Evolutionary conservation across 92 coral and sea anemone genomes (phyloP), one percentile per base, ranked within the genome.

Genomic region (Phenganax subtilis): DNA sequence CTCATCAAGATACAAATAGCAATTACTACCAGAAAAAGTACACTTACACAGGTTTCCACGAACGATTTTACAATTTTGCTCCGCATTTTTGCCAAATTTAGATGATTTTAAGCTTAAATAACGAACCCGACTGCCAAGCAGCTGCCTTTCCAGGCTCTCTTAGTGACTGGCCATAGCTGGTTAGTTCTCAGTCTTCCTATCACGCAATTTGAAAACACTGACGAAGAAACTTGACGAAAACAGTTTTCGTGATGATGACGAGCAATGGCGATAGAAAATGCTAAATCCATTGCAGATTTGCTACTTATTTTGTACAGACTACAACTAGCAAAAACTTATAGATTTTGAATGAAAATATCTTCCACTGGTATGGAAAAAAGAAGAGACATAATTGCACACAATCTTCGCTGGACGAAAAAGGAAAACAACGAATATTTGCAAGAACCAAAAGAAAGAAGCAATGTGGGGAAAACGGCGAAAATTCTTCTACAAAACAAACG

Each of bases 351-450:
- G 10, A 76, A 31, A 15, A 57, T 29, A 44, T 20, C 2, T 60
- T 27, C 11, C 64, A 76, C 81, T 57, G 70, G 56, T 20, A 76
- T 76, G 81, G 81, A 76, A 31, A 59, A 57, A 14, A 29, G 55
- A 59, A 17, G 67, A 59, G 44, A 76, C 55, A 1, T 59, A 12
- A 10, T 37, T 25, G 31, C 27, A 59, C 58, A 76, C 70, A 17
- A 76, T 59, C 53, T 75, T 75, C 81, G 56, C 81, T 55, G 70
- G 57, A 64, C 55, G 81, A 59, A 76, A 76, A 76, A 76, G 58
- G 71, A 11, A 44, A 76, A 54, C 81, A 58, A 76, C 69, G 25
- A 76, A 29, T 27, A 14, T 76, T 29, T 55, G 3, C 62, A 55
- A 55, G 63, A 55, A 75, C 47, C 63, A 75, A 75, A 55, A 53